These are phyloP conservation scores for Caranx melampygus DNA, from an alignment of 2,113 vertebrate species.

Conservation along the genomic window DNA sequence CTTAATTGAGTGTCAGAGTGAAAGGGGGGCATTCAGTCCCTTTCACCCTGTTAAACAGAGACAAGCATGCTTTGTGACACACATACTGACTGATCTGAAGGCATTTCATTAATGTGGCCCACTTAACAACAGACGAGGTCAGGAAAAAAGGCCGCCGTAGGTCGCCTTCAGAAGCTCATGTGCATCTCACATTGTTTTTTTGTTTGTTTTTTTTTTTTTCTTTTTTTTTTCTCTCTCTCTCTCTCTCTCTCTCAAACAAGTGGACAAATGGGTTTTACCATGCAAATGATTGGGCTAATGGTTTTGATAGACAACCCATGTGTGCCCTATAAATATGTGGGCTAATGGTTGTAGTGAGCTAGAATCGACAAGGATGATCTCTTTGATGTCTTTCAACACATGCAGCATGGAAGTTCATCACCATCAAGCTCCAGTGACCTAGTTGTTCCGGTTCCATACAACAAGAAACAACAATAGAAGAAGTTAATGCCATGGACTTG, in stretches of 20 bases:
- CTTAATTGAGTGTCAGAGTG: conserved; percentile 64
- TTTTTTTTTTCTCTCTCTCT: background rate
- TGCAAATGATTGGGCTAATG: conserved; percentile 41
- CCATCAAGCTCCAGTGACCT: conserved; percentile 19
- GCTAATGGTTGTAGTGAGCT: conserved; percentile 23
- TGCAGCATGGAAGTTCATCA: conserved; percentile 4
- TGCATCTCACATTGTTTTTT: conserved; percentile 43
- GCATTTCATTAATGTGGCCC: conserved; percentile 68
- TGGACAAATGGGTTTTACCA: conserved; percentile 21
- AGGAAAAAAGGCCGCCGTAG: conserved; percentile 26
- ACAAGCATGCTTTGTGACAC: conserved; percentile 80
- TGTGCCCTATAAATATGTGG: conserved; percentile 38
- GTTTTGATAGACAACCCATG: conserved; percentile 4
- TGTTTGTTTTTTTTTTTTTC: no score
- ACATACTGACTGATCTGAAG: conserved; percentile 57
- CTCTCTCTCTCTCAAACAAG: conserved; percentile 37
- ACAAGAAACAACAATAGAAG: conserved; percentile 19
- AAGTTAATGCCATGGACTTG: background rate
- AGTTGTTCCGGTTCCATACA: conserved; percentile 23
- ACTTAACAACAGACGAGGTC: conserved; percentile 41
- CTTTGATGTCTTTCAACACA: conserved; percentile 6
- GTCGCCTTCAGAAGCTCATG: conserved; percentile 54
- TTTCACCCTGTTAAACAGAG: conserved; percentile 80
- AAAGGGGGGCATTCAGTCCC: conserved; percentile 66
- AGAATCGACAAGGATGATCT: background rate